Evolutionary conservation across 2,797 vertebrate species (phyloP).

Genomic region (Varecia variegata): DNA sequence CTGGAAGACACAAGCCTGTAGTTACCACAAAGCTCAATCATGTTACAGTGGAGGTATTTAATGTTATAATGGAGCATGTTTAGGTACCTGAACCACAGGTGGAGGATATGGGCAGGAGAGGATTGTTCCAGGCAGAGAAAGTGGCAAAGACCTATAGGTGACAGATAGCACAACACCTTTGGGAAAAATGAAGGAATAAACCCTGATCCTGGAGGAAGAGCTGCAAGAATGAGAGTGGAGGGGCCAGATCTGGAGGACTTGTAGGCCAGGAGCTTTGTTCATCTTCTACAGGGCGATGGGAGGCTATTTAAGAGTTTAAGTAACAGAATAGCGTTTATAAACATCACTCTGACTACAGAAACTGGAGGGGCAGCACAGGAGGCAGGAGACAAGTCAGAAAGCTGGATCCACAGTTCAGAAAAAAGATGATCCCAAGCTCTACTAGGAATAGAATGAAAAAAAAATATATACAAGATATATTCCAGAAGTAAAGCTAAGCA

Average conservation of each 20-base stretch:
- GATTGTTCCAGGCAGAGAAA: accelerated
- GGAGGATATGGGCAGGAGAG: not conserved
- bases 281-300: not conserved
- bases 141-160: not conserved
- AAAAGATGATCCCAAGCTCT: not conserved
- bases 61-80: not conserved
- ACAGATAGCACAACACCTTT: not conserved
- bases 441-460: no score
- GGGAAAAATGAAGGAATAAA: not conserved
- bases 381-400: not conserved
- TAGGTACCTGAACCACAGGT: no score
- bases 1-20: not conserved
- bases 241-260: not conserved
- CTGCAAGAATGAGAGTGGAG: not conserved
- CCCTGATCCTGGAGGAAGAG: not conserved
- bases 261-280: not conserved
- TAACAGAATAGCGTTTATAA: not conserved
- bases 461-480: no score
- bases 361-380: accelerated
- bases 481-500: not conserved
- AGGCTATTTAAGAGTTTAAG: not conserved
- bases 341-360: not conserved
- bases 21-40: not conserved
- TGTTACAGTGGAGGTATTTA: no score
- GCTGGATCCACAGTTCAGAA: not conserved